Evolutionary conservation across 2,797 vertebrate species (phyloP).

Genomic region (Manis pentadactyla): DNA sequence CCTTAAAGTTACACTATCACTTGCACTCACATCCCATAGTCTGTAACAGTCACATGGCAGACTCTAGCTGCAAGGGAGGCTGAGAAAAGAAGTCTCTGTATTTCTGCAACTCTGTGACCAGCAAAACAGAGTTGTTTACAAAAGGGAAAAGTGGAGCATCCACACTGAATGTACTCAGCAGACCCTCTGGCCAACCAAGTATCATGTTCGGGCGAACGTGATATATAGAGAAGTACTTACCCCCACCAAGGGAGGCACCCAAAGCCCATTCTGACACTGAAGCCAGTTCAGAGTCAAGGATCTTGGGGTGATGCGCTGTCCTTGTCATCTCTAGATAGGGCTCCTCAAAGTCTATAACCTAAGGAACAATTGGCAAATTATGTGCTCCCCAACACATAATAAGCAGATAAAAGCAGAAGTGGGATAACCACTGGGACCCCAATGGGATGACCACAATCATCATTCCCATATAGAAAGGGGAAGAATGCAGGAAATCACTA

Average conservation of each 20-base stretch:
- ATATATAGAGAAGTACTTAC: not conserved
- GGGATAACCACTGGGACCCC: not conserved
- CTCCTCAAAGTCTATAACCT: not conserved
- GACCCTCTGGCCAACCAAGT: not conserved
- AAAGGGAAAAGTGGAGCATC: not conserved
- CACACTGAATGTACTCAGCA: not conserved
- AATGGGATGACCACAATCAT: not conserved
- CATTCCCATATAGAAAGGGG: not conserved
- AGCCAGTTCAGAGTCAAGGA: not conserved
- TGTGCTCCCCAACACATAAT: not conserved
- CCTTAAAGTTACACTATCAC: not conserved
- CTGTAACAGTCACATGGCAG: not conserved
- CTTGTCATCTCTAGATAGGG: not conserved
- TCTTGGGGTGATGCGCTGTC: not conserved
- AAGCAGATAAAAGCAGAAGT: not conserved
- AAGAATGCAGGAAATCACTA: not conserved
- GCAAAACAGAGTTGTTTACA: not conserved
- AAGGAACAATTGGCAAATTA: not conserved
- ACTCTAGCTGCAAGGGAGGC: not conserved
- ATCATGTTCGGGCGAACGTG: not conserved
- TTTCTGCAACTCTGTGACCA: not conserved
- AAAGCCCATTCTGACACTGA: not conserved
- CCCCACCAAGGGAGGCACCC: not conserved
- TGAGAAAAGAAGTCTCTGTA: not conserved
- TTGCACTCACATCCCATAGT: not conserved